These are phyloP conservation scores for Acanthosepion pharaonis DNA, from an alignment of 2,888 invertebrate species.

Conservation along the genomic window DNA sequence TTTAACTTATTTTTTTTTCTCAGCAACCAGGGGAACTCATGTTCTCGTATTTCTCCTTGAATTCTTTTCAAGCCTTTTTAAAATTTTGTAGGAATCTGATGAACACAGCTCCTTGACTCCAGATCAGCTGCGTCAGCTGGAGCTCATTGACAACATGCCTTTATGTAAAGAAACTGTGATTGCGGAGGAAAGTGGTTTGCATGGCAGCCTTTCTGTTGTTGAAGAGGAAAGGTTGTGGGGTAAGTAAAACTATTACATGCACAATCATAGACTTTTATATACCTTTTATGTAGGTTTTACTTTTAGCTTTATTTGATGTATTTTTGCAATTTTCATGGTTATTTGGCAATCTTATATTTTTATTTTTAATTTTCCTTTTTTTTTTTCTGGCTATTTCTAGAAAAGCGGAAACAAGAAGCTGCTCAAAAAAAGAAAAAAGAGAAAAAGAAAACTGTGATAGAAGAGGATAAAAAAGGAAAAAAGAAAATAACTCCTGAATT, in stretches of 20 bases:
- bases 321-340: background rate
- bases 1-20: background rate
- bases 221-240: conserved; percentile 65
- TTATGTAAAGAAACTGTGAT: conserved; percentile 68
- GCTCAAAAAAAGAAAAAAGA: conserved; percentile 81
- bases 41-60: background rate
- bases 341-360: background rate
- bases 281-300: background rate
- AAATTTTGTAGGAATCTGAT: conserved; percentile 53
- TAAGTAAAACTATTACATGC: conserved; percentile 48
- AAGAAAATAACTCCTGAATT: conserved; percentile 45
- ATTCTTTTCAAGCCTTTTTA: background rate
- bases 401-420: conserved; percentile 67
- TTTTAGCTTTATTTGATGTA: background rate
- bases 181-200: conserved; percentile 51
- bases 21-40: background rate
- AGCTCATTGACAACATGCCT: conserved; percentile 74
- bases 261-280: background rate
- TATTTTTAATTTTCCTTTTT: background rate
- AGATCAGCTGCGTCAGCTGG: conserved; percentile 73
- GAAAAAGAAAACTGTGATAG: conserved; percentile 85
- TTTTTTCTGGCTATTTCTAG: conserved; percentile 49
- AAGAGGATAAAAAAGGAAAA: conserved; percentile 49
- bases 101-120: conserved; percentile 73
- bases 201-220: conserved; percentile 63